Evolutionary conservation across 2,113 vertebrate species (phyloP), one percentile per base, ranked within the genome.

Genomic region (Cyprinus carpio): DNA sequence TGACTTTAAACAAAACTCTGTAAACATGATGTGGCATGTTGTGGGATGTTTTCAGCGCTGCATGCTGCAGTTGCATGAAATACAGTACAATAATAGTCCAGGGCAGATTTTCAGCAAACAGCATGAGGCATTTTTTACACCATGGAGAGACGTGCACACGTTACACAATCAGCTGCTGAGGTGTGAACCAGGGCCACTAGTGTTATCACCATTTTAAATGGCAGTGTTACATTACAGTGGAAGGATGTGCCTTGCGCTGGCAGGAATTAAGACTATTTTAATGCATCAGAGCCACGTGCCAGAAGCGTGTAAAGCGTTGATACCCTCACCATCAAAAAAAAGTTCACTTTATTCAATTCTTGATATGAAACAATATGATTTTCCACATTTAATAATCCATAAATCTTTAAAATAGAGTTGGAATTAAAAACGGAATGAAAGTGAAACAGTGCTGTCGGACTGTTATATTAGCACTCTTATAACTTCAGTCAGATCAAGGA

Each of bases 1-100:
- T 15, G 64, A 58, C 78, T 51, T 89, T 91, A 87, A 90, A 87
- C 80, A 84, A 89, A 85, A 88, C 86, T 78, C 80, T 75, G 6
- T 82, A 87, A 86, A 82, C 91, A 89, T 90, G 90, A 92, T 81
- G 79, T 75, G 87, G 88, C 92, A 89, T 84, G 91, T 87, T 40
- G 13, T 56, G 64, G 60, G 64, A 72, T 65, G 71, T 40, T 49
- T 65, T 74, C 29, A 65, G n/a, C 9, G 9, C 27, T 71, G 27
- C 31, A 23, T 9, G 51, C 12, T 71, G 16, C 65, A 37, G 27
- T 49, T n/a, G 13, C 7, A 25, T 62, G 40, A 60, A 67, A 18
- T 74, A 74, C 27, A 74, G 69, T 69, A 49, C 67, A 29, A n/a
- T 31, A 87, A 60, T 6, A 3, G 11, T 81, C 23, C 74, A 34